Evolutionary conservation across 1,140 invertebrate genomes (phyloP), one percentile per base, ranked within the genome.

Genomic region (Drosophila orosa): DNA sequence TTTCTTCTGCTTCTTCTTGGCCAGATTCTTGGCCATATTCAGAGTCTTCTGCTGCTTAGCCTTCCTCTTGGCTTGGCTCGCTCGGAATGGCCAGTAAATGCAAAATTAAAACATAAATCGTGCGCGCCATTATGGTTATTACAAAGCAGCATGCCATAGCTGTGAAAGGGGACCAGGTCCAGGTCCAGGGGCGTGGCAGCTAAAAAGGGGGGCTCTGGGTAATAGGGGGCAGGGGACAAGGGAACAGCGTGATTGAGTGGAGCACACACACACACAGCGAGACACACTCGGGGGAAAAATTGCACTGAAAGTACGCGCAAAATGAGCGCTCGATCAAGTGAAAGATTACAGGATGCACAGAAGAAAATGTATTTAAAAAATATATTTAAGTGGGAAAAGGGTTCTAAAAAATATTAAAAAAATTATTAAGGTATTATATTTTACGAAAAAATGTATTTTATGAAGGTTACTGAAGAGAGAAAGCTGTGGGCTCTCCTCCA

Each of bases 61-160:
- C 27, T 12, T 33, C 31, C 31, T 13, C 31, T 33, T 10, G 10
- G 17, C 40, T 22, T 19, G 7, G 42, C 47, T 59, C 33, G 54
- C 39, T 35, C 52, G 37, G 39, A 54, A 24, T 40, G 61, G 63
- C 47, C 60, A 74, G 78, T 90, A 85, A 91, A 91, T 91, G 89
- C 83, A 80, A 91, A 91, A 91, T 91, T 91, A 91, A 91, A 91
- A 91, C 89, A 91, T 91, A 91, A 91, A 91, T 91, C 89, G 89
- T 91, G 89, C 89, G 89, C 80, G 89, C 89, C 89, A 91, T 91
- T 91, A 91, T 91, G 89, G 80, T 91, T 89, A 90, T 90, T 90
- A 89, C 80, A 89, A 74, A 82, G 81, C 81, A 77, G 52, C 69
- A 68, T 33, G 83, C 67, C 61, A 60, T 24, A 67, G 62, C 33